Evolutionary conservation across 2,113 vertebrate genomes (phyloP), one percentile per base, ranked within the genome.

Genomic region (Tautogolabrus adspersus): DNA sequence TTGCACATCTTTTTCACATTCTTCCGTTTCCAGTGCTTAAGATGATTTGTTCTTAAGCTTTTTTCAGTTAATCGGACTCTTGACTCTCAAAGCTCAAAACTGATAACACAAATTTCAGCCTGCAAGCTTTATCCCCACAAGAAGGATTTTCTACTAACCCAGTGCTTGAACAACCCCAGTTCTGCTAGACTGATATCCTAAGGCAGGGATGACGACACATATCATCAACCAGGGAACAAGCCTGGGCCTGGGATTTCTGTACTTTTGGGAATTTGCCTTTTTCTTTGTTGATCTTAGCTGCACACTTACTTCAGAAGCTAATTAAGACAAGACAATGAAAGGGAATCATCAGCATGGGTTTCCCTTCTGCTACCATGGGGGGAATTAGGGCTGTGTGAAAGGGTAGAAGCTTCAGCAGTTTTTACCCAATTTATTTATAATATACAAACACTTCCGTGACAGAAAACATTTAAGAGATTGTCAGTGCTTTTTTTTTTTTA

Each of bases 161-260:
- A 21, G 38, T 78, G 62, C 79, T 73, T 68, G 64, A 80, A 81
- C 61, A 83, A 78, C 72, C 77, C 74, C 62, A 68, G 82, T 86
- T 92, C 87, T 86, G 82, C 84, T 84, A 87, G 54, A 89, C 42
- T 83, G 87, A 91, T 85, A 92, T 79, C 92, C 92, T 81, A 66
- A 91, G 91, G 93, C 88, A 77, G 73, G 69, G 79, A 87, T 93
- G 93, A 92, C 62, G 81, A 88, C 90, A 91, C 78, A 71, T 47
- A 75, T 79, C 90, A 92, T 89, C 88, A 86, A 88, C 66, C 40
- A 42, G 58, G 52, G 85, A 87, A 92, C 94, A 94, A 90, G 93
- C 79, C 94, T 37, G 79, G 92, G 70, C 94, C 66, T 90, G 91
- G 87, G 58, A 37, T 87, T 64, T 74, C 81, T 82, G 46, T 66